A percentile compares a stretch with the other conserved stretches of the same genome.
These are phyloP conservation scores for Peromyscus maniculatus DNA, from an alignment of 2,113 vertebrate species.

Conservation along the genomic window DNA sequence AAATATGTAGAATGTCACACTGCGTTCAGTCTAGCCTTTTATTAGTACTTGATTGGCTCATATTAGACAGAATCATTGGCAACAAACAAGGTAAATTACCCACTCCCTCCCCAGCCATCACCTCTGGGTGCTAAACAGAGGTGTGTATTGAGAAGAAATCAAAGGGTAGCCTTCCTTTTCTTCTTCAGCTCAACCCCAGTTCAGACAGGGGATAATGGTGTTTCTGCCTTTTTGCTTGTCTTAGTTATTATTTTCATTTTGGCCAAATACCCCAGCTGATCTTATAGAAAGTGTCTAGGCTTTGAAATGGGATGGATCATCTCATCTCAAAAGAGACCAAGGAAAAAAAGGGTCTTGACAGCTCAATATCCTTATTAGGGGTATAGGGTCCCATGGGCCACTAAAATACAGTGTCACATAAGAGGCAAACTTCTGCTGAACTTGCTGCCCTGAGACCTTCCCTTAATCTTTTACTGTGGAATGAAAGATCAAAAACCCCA, in stretches of 20 bases:
- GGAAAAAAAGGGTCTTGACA: slow-evolving; percentile 82
- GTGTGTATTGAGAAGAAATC: slow-evolving; percentile 76
- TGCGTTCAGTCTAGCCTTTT: slow-evolving; percentile 76
- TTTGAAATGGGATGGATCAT: slow-evolving; percentile 86
- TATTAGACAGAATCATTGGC: slow-evolving; percentile 78
- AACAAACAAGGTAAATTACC: slow-evolving; percentile 81
- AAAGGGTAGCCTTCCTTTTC: slow-evolving; percentile 81
- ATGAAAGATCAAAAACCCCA: slow-evolving; percentile 63
- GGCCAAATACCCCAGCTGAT: slow-evolving; percentile 85
- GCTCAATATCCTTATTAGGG: slow-evolving; percentile 79
- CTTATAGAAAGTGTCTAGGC: slow-evolving; percentile 78
- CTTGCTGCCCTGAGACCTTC: slow-evolving; percentile 85
- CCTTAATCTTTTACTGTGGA: slow-evolving; percentile 81
- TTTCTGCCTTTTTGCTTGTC: background rate
- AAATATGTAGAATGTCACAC: slow-evolving; percentile 79
- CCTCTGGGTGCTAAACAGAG: slow-evolving; percentile 69
- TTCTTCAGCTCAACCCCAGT: slow-evolving; percentile 80
- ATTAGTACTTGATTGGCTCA: slow-evolving; percentile 75
- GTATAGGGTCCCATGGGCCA: slow-evolving; percentile 79
- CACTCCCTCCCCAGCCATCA: slow-evolving; percentile 25
- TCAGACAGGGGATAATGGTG: slow-evolving; percentile 73
- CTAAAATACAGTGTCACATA: slow-evolving; percentile 86
- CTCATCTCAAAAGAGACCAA: slow-evolving; percentile 85
- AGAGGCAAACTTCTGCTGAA: slow-evolving; percentile 91
- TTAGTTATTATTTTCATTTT: slow-evolving; percentile 57